Percentiles rank a stretch among this genome's conserved stretches.
phyloP scores from a whole-genome alignment of 2,888 invertebrate species.

The Sphecodes monilicornis region DNA sequence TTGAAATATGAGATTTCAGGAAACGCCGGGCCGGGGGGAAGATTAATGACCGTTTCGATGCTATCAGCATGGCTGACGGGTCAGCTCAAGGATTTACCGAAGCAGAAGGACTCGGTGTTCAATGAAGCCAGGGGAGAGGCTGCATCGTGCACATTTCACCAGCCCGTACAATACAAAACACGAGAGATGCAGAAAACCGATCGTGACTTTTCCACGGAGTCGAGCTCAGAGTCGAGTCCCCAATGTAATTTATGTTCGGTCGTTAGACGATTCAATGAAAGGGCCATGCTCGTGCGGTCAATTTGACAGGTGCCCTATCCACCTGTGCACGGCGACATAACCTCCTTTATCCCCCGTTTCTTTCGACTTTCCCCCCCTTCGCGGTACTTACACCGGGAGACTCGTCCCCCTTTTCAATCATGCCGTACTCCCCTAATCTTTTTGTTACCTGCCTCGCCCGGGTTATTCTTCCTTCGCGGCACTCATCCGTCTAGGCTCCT shows the following conservation, averaged over 20 bases:
- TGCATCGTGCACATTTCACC: constrained; percentile 7
- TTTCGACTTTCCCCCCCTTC: neutral
- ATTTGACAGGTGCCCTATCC: constrained; percentile 63
- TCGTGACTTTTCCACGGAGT: constrained; percentile 21
- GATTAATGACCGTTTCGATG: neutral
- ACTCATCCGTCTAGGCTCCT: neutral
- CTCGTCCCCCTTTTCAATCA: constrained; percentile 8
- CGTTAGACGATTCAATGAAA: constrained; percentile 69
- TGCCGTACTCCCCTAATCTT: neutral
- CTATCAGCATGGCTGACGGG: neutral
- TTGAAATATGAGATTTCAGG: constrained; percentile 1
- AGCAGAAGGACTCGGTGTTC: neutral
- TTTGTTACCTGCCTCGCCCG: neutral
- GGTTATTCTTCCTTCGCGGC: constrained; percentile 6
- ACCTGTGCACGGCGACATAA: constrained; percentile 24
- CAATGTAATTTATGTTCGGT: constrained; percentile 74
- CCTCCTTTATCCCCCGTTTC: constrained; percentile 8
- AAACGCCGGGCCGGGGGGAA: neutral
- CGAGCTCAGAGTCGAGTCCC: constrained; percentile 51
- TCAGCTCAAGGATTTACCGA: neutral
- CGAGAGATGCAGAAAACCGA: constrained; percentile 40
- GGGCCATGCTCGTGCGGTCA: constrained; percentile 68
- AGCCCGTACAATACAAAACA: neutral
- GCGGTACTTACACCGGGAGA: constrained; percentile 26
- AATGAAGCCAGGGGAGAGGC: constrained; percentile 4